Conservation (phyloP, 37 sponge, comb jelly and placozoan genomes). For the Oscarella lobularis region DNA sequence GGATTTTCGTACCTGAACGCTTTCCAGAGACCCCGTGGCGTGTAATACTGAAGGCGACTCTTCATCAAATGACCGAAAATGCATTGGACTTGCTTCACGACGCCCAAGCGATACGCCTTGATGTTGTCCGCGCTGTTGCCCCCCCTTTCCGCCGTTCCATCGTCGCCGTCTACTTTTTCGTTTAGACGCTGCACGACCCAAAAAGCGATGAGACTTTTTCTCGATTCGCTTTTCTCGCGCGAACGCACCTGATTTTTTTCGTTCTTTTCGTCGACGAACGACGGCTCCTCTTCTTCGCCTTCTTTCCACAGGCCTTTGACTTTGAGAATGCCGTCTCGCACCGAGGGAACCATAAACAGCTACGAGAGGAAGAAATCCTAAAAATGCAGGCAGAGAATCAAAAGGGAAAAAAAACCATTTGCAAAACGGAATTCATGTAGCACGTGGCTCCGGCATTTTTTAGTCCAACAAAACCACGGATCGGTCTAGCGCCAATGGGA, state of each 20-base stretch:
- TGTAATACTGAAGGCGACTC: slow-evolving; percentile 64
- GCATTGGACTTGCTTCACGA: slow-evolving; percentile 72
- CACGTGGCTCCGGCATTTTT: slow-evolving; percentile 99
- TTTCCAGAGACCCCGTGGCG: slow-evolving; percentile 85
- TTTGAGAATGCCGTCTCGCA: background rate
- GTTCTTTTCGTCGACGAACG: background rate
- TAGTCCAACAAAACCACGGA: slow-evolving; percentile 84
- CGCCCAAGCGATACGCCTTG: slow-evolving; percentile 6
- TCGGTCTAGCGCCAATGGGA: slow-evolving; percentile 66
- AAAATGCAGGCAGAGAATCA: background rate
- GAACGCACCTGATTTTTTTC: background rate
- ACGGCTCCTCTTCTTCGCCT: background rate
- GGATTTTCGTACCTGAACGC: slow-evolving; percentile 90
- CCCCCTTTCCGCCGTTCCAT: background rate
- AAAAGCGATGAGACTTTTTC: too few species aligned
- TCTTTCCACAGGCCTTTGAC: background rate
- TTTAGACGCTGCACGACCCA: too few species aligned
- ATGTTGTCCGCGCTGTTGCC: too few species aligned
- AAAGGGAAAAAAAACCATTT: slow-evolving; percentile 46
- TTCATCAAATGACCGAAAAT: slow-evolving; percentile 82
- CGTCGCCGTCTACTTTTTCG: background rate
- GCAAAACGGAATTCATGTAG: slow-evolving; percentile 97
- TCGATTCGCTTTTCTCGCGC: background rate
- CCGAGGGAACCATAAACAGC: background rate
- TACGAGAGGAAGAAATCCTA: background rate